A percentile compares a stretch with the other conserved stretches of the same genome.
These are phyloP conservation scores for Drosophila pegasa DNA, from an alignment of 2,888 invertebrate genomes.

Conservation along the genomic window DNA sequence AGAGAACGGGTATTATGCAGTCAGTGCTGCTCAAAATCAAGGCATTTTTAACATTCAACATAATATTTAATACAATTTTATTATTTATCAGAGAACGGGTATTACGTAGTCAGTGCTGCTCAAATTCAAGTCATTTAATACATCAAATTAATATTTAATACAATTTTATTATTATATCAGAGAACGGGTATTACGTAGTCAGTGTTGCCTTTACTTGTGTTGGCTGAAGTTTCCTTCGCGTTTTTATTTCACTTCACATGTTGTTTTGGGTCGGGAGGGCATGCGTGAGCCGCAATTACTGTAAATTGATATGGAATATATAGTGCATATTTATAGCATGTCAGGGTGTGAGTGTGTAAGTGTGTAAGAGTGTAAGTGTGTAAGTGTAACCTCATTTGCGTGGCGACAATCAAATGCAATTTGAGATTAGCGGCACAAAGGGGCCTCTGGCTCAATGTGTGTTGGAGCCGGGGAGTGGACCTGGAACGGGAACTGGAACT, in stretches of 20 bases:
- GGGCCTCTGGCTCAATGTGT: conserved; percentile 22
- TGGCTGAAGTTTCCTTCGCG: background rate
- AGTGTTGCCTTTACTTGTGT: no score
- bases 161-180: background rate
- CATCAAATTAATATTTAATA: no score
- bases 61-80: no score
- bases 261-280: conserved; percentile 15
- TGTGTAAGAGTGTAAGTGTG: conserved; percentile 9
- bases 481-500: background rate
- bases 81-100: background rate
- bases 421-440: conserved; percentile 57
- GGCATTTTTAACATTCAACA: no score
- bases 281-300: conserved; percentile 55
- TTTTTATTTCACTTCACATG: conserved; percentile 12
- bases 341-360: background rate
- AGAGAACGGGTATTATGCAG: background rate
- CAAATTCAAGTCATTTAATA: no score
- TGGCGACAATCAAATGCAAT: conserved; percentile 63
- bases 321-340: conserved; percentile 12
- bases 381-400: conserved; percentile 56
- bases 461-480: conserved; percentile 1
- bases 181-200: background rate
- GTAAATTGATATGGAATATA: conserved; percentile 63
- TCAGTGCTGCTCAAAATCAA: no score
- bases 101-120: background rate